Base-by-base conservation (phyloP, 1,140 invertebrate genomes). In the Scaptomyza montana region DNA sequence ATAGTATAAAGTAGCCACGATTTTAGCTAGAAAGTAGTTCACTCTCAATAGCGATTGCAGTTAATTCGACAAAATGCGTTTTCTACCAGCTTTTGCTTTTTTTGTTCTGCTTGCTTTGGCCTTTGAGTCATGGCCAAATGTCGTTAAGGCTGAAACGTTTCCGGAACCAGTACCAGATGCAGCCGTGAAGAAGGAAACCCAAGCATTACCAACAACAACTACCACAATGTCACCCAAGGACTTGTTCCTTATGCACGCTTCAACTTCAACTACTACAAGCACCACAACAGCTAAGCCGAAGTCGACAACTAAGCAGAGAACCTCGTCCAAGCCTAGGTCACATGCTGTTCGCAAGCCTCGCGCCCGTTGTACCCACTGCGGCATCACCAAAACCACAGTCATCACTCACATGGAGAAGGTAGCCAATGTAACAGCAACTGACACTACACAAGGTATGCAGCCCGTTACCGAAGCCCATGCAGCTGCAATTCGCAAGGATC, bases 201-300 rank as follows among this genome's bases (percentile, higher is more conserved):
- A 36, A 13, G 4, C 3, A 33, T 33, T 33, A 33, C 49, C 28
- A 5, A 25, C 2, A 57, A 8, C 0, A 10, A 16, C 36, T 5
- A 74, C 66, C 0, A 69, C 71, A 2, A 39, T 62, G 30, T 74
- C 71, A 2, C 57, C 66, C 28, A 69, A 19, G 28, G 66, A 69
- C 53, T 30, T 74, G 5, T 74, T 74, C 21, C 59, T 74, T 0
- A 69, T 62, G 57, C 51, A 69, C 4, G 56, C 64, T 9, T 36
- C 41, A 33, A 45, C 49, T 12, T 19, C 39, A 2, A 12, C 41
- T 7, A 8, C 50, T 3, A 13, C 39, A 5, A 0, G 1, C 25
- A 25, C 16, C 1, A 56, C 55, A 19, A 43, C 9, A 5, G 10
- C 2, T 4, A 66, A 59, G 21, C 9, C 30, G 0, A 66, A 67